Evolutionary conservation across 2,113 vertebrate species (phyloP).

Genomic region (Vidua chalybeata): DNA sequence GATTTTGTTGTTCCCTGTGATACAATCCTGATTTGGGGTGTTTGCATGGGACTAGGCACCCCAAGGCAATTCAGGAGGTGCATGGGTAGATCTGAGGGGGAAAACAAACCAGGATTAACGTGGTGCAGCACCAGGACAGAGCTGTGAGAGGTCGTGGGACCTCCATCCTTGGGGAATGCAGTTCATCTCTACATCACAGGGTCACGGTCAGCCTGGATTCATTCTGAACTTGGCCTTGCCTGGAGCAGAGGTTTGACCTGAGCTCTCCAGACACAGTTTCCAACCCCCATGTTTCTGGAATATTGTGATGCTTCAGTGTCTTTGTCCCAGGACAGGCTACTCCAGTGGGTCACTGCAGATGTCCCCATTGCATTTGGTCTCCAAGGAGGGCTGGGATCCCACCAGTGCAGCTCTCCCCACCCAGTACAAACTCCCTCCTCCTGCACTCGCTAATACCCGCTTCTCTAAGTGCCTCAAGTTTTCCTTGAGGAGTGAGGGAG

Average conservation of each 20-base stretch:
- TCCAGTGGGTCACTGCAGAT: background rate
- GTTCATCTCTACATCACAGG: background rate
- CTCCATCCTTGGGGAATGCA: background rate
- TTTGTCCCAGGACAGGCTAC: background rate
- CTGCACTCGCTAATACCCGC: fast-evolving
- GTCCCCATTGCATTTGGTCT: background rate
- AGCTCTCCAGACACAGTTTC: background rate
- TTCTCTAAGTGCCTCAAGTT: background rate
- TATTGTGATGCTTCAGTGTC: fast-evolving
- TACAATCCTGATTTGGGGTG: background rate
- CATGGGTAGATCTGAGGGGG: background rate
- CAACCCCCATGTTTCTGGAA: fast-evolving
- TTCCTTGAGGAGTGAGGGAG: background rate
- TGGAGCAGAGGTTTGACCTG: background rate
- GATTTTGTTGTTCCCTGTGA: background rate
- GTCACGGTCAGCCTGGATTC: background rate
- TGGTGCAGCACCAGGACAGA: background rate
- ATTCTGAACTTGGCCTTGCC: background rate
- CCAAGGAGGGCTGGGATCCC: background rate
- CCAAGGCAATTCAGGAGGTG: background rate
- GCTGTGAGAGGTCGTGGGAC: background rate
- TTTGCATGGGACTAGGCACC: background rate
- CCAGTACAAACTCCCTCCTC: background rate
- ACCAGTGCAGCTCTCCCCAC: background rate
- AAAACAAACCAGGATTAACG: background rate